Percentiles rank a stretch among this genome's conserved stretches.
Conservation (phyloP, 2,113 vertebrate genomes). For the Mionectes macconnelli region DNA sequence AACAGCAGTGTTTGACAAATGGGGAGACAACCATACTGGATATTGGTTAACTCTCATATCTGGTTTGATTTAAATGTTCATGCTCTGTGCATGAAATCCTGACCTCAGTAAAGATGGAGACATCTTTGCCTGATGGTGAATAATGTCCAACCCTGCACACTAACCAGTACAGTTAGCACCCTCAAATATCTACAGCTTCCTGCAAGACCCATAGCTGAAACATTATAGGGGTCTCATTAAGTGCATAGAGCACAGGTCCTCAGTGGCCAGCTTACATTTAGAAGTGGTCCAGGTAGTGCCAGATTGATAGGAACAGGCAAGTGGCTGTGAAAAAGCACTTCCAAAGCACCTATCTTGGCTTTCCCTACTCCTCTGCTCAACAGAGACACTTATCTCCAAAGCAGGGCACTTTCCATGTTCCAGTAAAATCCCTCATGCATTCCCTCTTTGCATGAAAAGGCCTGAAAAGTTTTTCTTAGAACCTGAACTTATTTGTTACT, state of each 20-base stretch:
- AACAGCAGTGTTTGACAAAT: not conserved
- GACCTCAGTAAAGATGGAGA: not conserved
- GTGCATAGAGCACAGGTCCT: fast-evolving
- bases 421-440: not conserved
- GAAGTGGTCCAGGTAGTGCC: not conserved
- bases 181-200: not conserved
- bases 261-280: not conserved
- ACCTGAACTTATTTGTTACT: not conserved
- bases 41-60: not conserved
- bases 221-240: not conserved
- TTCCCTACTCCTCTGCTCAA: not conserved
- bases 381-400: not conserved
- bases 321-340: not conserved
- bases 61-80: not conserved
- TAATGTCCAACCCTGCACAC: not conserved
- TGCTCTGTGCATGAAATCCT: not conserved
- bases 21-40: not conserved
- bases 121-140: not conserved
- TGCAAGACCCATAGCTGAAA: not conserved
- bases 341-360: not conserved
- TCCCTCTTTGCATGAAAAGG: not conserved
- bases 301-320: not conserved
- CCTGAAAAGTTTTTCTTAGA: not conserved
- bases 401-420: not conserved
- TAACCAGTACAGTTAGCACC: not conserved